Conservation (phyloP, 2,888 invertebrate genomes). For the Lutraria lutraria region DNA sequence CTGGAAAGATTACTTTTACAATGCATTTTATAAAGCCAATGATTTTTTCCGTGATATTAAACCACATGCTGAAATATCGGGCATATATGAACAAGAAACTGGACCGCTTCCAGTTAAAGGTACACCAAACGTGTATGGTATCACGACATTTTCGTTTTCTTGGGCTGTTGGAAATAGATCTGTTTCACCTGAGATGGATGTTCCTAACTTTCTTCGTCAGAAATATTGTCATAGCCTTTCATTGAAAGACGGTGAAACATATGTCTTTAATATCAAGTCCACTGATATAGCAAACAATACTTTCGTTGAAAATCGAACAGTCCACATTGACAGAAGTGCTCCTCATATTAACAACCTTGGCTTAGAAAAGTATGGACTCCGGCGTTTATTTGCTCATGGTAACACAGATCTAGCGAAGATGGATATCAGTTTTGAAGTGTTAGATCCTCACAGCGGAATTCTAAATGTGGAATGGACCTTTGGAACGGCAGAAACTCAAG, state of each 20-base stretch:
- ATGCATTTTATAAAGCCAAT: slow-evolving; percentile 49
- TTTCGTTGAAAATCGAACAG: slow-evolving; percentile 55
- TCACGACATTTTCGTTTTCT: slow-evolving; percentile 49
- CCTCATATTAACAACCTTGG: slow-evolving; percentile 70
- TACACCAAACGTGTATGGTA: slow-evolving; percentile 68
- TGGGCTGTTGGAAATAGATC: slow-evolving; percentile 26
- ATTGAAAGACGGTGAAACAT: slow-evolving; percentile 67
- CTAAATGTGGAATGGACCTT: slow-evolving; percentile 64
- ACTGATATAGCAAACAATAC: slow-evolving; percentile 65
- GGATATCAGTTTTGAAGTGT: slow-evolving; percentile 64
- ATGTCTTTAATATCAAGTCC: slow-evolving; percentile 58
- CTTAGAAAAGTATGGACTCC: slow-evolving; percentile 61
- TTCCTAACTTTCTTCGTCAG: slow-evolving; percentile 46
- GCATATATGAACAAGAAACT: slow-evolving; percentile 67
- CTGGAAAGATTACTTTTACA: slow-evolving; percentile 71
- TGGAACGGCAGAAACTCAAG: slow-evolving; percentile 34
- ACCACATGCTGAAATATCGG: slow-evolving; percentile 46
- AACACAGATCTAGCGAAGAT: slow-evolving; percentile 69
- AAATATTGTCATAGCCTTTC: slow-evolving; percentile 43
- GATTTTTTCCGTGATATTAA: slow-evolving; percentile 59
- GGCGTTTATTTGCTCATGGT: slow-evolving; percentile 69
- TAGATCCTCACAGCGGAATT: slow-evolving; percentile 74
- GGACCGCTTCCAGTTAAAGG: slow-evolving; percentile 64
- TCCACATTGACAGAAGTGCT: slow-evolving; percentile 65
- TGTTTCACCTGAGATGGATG: background rate